Base-by-base conservation (phyloP, 1,140 invertebrate species). In the Eubasilissa regina region DNA sequence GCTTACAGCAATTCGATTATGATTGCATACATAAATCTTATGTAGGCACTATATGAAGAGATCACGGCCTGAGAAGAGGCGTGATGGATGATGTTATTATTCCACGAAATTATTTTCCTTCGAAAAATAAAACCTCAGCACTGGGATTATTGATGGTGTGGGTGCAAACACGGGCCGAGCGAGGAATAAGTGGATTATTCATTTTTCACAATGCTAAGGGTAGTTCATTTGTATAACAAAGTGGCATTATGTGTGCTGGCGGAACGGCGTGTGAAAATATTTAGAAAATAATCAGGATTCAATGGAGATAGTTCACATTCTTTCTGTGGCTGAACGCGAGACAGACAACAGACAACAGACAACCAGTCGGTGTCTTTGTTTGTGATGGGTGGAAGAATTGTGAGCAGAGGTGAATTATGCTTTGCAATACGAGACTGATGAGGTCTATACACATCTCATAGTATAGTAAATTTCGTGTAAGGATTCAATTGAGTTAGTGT, bases 41-140 rank as follows among this genome's bases (percentile, higher is more conserved):
- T 47, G 44, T 47, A 68, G 35, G 44, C 43, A 47, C 44, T 68
- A n/a, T 47, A 68, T 68, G 19, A 68, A 68, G 64, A 45, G 64
- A 68, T 68, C 64, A 68, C 64, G 17, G 60, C 60, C 60, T 62
- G 13, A 13, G 60, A 25, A 13, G 21, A 58, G 25, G 25, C n/a
- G 15, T 68, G 64, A 68, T 68, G 64, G 64, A 68, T 68, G 35
- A 45, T 68, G n/a, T 43, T 47, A 68, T 47, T 47, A 21, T 47
- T 45, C 15, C 43, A 45, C n/a, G n/a, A 68, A 68, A 68, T 68
- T 47, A 47, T 47, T 68, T 68, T 68, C 35, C 15, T 19, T n/a
- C n/a, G 44, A 45, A 68, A 68, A 64, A 43, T 19, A 64, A 64
- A 68, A 68, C 45, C 64, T 68, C n/a, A 19, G 64, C 35, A 44